phyloP scores from a whole-genome alignment of 64 coral and sea anemone genomes.

The Porites australiensis region DNA sequence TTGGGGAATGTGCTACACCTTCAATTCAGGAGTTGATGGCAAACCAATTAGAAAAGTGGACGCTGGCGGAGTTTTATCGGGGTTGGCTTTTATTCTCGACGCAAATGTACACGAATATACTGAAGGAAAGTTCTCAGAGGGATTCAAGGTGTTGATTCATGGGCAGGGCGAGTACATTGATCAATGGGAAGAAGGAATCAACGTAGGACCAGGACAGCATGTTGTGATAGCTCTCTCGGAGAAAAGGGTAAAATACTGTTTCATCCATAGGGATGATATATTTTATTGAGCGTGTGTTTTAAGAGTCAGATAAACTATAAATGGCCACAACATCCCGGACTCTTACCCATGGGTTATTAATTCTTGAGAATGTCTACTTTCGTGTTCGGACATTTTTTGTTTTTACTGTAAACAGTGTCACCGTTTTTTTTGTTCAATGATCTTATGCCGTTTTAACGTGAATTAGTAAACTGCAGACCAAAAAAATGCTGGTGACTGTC shows the following conservation, averaged over 20 bases:
- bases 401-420: too few species aligned
- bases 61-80: slow-evolving; percentile 23
- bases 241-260: slow-evolving; percentile 27
- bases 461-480: too few species aligned
- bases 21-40: slow-evolving; percentile 62
- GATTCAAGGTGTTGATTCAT: slow-evolving; percentile 62
- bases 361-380: too few species aligned
- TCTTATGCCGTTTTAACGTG: too few species aligned
- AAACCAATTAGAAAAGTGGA: neutral
- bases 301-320: too few species aligned
- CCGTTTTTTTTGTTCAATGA: too few species aligned
- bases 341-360: too few species aligned
- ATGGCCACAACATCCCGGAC: too few species aligned
- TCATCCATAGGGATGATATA: too few species aligned
- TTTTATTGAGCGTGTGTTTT: too few species aligned
- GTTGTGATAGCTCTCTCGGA: slow-evolving; percentile 32
- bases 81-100: slow-evolving; percentile 54
- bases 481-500: too few species aligned
- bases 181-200: slow-evolving; percentile 67
- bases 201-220: slow-evolving; percentile 59
- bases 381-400: too few species aligned
- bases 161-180: slow-evolving; percentile 70
- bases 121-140: slow-evolving; percentile 48
- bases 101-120: slow-evolving; percentile 21
- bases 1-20: slow-evolving; percentile 75